Conservation (phyloP, 2,113 vertebrate genomes). For the Lepus europaeus region DNA sequence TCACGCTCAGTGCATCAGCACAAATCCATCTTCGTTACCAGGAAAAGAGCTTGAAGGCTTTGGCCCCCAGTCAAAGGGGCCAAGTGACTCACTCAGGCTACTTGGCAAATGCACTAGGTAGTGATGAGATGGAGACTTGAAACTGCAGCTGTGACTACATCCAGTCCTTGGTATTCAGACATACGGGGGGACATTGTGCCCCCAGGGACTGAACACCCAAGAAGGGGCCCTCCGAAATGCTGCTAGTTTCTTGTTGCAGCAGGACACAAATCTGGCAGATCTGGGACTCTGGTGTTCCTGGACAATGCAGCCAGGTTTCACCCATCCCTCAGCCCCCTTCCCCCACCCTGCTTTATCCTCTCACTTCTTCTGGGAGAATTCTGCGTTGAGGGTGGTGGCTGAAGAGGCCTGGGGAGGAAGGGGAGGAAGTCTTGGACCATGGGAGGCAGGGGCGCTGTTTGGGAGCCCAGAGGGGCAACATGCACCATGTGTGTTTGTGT, state of each 20-base stretch:
- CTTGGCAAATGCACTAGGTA: background rate
- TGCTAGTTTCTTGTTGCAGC: background rate
- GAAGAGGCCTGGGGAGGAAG: background rate
- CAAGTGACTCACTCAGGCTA: background rate
- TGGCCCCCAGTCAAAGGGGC: background rate
- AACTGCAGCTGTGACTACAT: background rate
- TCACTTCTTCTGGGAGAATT: background rate
- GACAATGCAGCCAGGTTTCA: background rate
- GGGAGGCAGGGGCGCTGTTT: background rate
- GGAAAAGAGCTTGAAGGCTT: background rate
- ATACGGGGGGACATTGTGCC: background rate
- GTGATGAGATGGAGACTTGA: background rate
- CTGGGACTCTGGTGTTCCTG: background rate
- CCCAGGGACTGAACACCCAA: background rate
- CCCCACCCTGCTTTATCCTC: background rate
- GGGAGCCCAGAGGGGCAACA: background rate
- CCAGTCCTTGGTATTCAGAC: background rate
- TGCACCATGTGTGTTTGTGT: background rate
- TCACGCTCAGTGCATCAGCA: background rate
- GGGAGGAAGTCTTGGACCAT: background rate
- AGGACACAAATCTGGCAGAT: background rate
- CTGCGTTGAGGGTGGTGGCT: background rate
- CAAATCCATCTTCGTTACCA: background rate
- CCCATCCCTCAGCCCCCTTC: fast-evolving
- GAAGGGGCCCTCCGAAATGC: background rate